phyloP scores from a whole-genome alignment of 2,888 invertebrate genomes.

The Lycaena phlaeas region DNA sequence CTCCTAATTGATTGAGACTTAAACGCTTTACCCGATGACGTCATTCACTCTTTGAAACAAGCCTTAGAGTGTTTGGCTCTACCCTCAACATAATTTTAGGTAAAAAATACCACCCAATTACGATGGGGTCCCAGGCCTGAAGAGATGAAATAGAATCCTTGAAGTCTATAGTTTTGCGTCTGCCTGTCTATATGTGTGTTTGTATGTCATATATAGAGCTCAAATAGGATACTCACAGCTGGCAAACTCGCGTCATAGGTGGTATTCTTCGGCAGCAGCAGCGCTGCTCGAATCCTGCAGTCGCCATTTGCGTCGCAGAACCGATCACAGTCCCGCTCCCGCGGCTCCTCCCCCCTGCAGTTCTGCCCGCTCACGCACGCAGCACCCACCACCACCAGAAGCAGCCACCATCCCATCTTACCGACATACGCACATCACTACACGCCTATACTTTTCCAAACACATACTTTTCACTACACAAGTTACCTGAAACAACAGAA shows the following conservation, averaged over 20 bases:
- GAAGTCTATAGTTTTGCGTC: too few relatives aligned
- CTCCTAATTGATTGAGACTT: too few relatives aligned
- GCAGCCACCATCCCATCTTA: conserved; percentile 42
- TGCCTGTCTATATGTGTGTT: too few relatives aligned
- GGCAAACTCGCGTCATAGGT: conserved; percentile 66
- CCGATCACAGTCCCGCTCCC: conserved; percentile 53
- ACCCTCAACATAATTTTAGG: too few relatives aligned
- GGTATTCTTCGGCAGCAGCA: conserved; percentile 76
- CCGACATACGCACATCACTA: conserved; percentile 31
- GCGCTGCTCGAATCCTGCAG: conserved; percentile 77
- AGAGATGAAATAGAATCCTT: too few relatives aligned
- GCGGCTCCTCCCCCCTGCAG: conserved; percentile 49
- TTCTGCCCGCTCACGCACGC: conserved; percentile 33
- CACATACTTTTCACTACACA: conserved; percentile 17
- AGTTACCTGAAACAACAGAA: conserved; percentile 18
- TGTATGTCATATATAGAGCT: too few relatives aligned
- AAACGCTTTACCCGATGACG: too few relatives aligned
- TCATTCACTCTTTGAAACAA: too few relatives aligned
- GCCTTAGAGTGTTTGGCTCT: too few relatives aligned
- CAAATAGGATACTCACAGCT: conserved; percentile 64
- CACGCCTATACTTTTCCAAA: conserved; percentile 18
- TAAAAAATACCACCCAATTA: too few relatives aligned
- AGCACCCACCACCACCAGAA: conserved; percentile 29
- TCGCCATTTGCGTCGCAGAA: conserved; percentile 55
- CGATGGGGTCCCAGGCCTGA: too few relatives aligned